A percentile compares a stretch with the other conserved stretches of the same genome.
These are phyloP conservation scores for Drosophila bifasciata DNA, from an alignment of 1,140 invertebrate genomes.

Conservation along the genomic window DNA sequence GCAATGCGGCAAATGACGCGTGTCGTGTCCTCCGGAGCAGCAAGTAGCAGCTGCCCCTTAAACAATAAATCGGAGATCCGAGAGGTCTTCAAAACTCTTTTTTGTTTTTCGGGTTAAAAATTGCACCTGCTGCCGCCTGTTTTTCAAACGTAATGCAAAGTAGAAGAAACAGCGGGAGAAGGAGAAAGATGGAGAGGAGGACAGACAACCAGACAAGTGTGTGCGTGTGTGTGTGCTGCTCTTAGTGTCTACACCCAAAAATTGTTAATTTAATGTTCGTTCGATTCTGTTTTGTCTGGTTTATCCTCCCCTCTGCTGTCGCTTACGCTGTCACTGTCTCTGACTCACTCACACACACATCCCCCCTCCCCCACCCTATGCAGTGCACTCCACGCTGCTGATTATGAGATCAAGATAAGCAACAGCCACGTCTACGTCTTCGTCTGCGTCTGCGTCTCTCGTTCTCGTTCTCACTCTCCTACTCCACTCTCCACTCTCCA, in stretches of 20 bases:
- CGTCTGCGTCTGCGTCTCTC: constrained; percentile 14
- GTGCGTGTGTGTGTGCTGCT: not conserved
- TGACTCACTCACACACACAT: constrained; percentile 10
- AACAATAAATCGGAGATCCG: constrained; percentile 57
- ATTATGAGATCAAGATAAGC: constrained; percentile 75
- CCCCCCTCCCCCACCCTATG: not conserved
- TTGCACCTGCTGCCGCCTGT: constrained; percentile 34
- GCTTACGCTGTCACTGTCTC: not conserved
- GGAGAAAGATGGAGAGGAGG: not conserved
- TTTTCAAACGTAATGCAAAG: constrained; percentile 34
- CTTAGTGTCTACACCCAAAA: constrained; percentile 12
- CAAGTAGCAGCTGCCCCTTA: constrained; percentile 29
- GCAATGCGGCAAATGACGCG: constrained; percentile 59
- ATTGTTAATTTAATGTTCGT: constrained; percentile 41
- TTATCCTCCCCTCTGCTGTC: not conserved
- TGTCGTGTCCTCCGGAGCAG: constrained; percentile 38
- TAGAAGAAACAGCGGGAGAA: not conserved
- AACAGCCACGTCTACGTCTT: constrained; percentile 26
- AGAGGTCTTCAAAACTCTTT: constrained; percentile 37
- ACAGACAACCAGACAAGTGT: not conserved
- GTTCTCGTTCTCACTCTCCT: constrained; percentile 20
- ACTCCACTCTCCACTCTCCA: not conserved
- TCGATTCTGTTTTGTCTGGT: not conserved
- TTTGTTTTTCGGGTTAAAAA: constrained; percentile 33
- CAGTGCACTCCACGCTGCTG: constrained; percentile 21